Evolutionary conservation across 2,888 invertebrate species (phyloP).

Genomic region (Synanthedon andrenaeformis): DNA sequence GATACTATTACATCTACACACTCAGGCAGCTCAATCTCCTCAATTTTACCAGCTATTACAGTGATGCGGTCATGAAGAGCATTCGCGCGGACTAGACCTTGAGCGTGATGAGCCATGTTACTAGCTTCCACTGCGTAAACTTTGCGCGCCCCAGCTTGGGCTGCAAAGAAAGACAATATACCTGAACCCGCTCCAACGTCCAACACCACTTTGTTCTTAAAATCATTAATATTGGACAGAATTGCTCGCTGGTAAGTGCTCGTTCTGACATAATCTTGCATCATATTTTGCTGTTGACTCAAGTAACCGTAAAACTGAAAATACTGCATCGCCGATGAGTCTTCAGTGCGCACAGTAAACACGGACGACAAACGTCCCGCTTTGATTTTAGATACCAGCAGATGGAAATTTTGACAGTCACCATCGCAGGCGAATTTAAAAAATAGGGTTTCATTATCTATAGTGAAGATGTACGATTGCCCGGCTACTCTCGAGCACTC

Average conservation of each 20-base stretch:
- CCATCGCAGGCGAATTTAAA: constrained; percentile 76
- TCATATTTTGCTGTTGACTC: constrained; percentile 99
- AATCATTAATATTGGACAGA: constrained; percentile 91
- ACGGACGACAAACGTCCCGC: constrained; percentile 82
- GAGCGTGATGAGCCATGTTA: constrained; percentile 97
- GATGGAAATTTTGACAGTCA: constrained; percentile 81
- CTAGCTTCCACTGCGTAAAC: constrained; percentile 99
- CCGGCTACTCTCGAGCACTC: constrained; percentile 80
- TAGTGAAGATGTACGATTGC: constrained; percentile 77
- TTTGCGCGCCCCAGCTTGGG: constrained; percentile 95
- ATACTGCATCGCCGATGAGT: constrained; percentile 98
- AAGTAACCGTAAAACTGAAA: constrained; percentile 99
- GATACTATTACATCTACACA: constrained; percentile 97
- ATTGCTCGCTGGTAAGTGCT: constrained; percentile 99
- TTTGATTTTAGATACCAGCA: constrained; percentile 79
- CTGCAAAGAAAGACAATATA: constrained; percentile 97
- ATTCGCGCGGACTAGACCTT: constrained; percentile 90
- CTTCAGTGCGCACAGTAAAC: constrained; percentile 96
- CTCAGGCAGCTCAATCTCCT: constrained; percentile 96
- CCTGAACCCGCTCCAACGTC: constrained; percentile 99
- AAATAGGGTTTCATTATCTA: constrained; percentile 79
- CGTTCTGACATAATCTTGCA: constrained; percentile 99
- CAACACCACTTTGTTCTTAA: constrained; percentile 90
- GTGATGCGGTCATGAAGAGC: constrained; percentile 87
- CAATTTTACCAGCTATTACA: constrained; percentile 97